Percentiles rank a stretch among this genome's conserved stretches.
phyloP scores from a whole-genome alignment of 2,797 vertebrate species.

The Anguilla pacifica region DNA sequence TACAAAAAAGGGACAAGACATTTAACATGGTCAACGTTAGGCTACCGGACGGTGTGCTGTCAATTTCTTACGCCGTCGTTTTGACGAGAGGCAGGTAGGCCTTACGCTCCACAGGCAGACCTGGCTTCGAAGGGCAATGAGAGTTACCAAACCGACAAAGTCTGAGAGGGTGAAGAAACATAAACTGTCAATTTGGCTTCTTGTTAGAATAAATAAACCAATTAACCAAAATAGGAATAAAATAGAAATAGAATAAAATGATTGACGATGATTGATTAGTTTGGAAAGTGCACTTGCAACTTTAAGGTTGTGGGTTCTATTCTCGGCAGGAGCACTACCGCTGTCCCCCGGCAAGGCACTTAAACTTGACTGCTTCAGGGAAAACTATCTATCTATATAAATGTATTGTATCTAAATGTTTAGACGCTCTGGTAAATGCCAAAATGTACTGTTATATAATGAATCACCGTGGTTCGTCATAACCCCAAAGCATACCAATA shows the following conservation, averaged over 20 bases:
- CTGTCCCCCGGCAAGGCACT: neutral
- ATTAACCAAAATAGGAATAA: constrained; percentile 67
- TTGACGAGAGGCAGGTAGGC: constrained; percentile 69
- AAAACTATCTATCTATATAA: neutral
- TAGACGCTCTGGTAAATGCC: neutral
- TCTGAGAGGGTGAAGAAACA: constrained; percentile 61
- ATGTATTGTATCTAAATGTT: neutral
- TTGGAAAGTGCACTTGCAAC: neutral
- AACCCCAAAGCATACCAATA: neutral
- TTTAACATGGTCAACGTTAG: constrained; percentile 31
- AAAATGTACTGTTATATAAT: neutral
- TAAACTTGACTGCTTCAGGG: neutral
- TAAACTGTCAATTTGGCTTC: constrained; percentile 56
- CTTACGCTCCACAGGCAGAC: constrained; percentile 53
- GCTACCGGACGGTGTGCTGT: neutral
- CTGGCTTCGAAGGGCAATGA: constrained; percentile 50
- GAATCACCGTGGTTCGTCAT: neutral
- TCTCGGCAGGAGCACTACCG: neutral
- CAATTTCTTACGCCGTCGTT: constrained; percentile 48
- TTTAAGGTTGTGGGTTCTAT: neutral
- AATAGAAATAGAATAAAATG: constrained; percentile 52
- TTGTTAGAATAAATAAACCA: neutral
- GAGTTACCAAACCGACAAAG: constrained; percentile 60
- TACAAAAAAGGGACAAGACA: neutral
- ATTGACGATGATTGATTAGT: constrained; percentile 55